Percentiles rank a stretch among this genome's conserved stretches.
phyloP scores from a whole-genome alignment of 37 sponge, comb jelly and placozoan species.

The Diacarnus erythraeanus region DNA sequence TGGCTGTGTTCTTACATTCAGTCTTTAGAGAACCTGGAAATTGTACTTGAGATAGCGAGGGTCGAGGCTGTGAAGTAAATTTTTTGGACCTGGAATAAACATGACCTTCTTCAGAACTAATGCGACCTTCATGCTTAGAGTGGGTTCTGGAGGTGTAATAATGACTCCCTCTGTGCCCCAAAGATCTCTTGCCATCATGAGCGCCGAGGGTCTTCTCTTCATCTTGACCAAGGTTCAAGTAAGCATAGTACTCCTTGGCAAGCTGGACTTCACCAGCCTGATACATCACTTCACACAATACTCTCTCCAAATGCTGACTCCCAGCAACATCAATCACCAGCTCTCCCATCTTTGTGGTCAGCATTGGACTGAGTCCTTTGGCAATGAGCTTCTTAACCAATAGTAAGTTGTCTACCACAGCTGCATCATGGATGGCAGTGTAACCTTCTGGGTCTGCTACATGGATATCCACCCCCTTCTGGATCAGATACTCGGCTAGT shows the following conservation, averaged over 20 bases:
- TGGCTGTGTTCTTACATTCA: background rate
- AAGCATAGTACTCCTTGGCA: slow-evolving; percentile 34
- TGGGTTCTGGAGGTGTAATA: background rate
- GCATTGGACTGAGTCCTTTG: slow-evolving; percentile 39
- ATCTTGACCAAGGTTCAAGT: slow-evolving; percentile 8
- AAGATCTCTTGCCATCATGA: background rate
- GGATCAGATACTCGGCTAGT: slow-evolving; percentile 59
- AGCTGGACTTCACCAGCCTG: slow-evolving; percentile 12
- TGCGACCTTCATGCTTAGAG: background rate
- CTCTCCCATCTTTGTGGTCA: slow-evolving; percentile 30
- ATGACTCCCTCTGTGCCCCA: background rate
- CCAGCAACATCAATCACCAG: slow-evolving; percentile 68
- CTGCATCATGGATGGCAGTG: slow-evolving; percentile 78
- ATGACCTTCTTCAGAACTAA: background rate
- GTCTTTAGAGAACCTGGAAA: background rate
- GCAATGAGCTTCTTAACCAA: slow-evolving; percentile 44
- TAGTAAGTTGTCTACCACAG: slow-evolving; percentile 20
- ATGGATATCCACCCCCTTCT: slow-evolving; percentile 53
- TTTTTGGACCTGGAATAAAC: too few relatives aligned
- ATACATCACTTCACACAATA: slow-evolving; percentile 49
- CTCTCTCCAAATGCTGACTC: slow-evolving; percentile 41
- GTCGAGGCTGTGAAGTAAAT: background rate
- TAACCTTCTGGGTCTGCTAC: slow-evolving; percentile 49
- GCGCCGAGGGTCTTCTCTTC: background rate
- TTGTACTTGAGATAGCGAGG: background rate